Base-by-base conservation (phyloP, 2,888 invertebrate genomes). In the Crepidodera aurea region DNA sequence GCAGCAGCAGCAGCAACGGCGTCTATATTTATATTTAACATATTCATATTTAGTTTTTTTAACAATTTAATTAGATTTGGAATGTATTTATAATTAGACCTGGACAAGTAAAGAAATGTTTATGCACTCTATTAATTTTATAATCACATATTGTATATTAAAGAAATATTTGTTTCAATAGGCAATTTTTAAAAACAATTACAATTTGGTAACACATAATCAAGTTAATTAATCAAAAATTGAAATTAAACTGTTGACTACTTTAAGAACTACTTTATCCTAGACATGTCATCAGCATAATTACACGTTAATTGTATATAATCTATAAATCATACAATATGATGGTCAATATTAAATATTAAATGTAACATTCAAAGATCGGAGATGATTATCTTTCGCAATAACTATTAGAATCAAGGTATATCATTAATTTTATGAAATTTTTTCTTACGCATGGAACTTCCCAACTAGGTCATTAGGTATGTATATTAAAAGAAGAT, bases 311-410 rank as follows among this genome's bases (percentile, higher is more conserved):
- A 15, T 46, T 46, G 2, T 5, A 5, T 19, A 13, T 42, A 46
- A 22, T 12, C 5, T 8, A 46, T 46, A 46, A 46, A 46, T 46
- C 27, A 46, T n/a, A 25, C 1, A 12, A 3, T 25, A 18, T 2
- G 10, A 18, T 25, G 13, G 25, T 46, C 8, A 27, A 27, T 46
- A 46, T 40, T 16, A 10, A 15, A 8, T 37, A 29, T 37, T 37
- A 44, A 46, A 13, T 27, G n/a, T 46, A 46, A 25, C 46, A 18
- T 27, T 27, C 18, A 19, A 19, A n/a, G 22, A 46, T 18, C 2
- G 12, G 8, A 12, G 27, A 46, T 25, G 7, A 46, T 46, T 25
- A 46, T 46, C 46, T 46, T 46, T 46, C 46, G 46, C 27, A 46
- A 46, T 46, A 2, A 13, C 22, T 25, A 1, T 16, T 18, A 40